phyloP scores from a whole-genome alignment of 2,797 vertebrate genomes.

The Siniperca scherzeri region DNA sequence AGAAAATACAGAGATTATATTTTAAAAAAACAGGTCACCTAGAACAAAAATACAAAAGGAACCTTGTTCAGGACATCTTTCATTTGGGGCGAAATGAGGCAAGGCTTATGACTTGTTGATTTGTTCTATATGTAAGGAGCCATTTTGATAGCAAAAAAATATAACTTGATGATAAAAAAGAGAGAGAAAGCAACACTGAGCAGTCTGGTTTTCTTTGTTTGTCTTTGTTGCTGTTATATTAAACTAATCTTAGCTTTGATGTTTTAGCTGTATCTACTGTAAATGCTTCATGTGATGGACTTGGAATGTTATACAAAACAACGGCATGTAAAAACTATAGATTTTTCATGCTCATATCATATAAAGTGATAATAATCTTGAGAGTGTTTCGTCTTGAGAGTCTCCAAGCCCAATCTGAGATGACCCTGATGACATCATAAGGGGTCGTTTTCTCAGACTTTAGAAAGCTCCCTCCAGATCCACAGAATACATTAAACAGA shows the following conservation, averaged over 20 bases:
- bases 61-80: conserved; percentile 27
- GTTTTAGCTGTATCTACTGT: not conserved
- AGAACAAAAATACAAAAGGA: conserved; percentile 27
- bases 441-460: too few species aligned
- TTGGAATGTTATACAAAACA: not conserved
- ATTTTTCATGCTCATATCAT: not conserved
- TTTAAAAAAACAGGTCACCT: conserved; percentile 39
- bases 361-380: too few species aligned
- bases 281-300: not conserved
- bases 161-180: not conserved
- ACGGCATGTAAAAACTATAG: not conserved
- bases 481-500: not conserved
- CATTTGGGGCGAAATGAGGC: conserved; percentile 16
- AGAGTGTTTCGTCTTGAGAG: too few species aligned
- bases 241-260: not conserved
- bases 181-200: not conserved
- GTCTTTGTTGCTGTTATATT: not conserved
- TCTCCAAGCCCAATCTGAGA: not conserved
- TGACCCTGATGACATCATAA: not conserved
- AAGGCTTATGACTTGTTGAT: conserved; percentile 12
- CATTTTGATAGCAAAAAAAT: conserved; percentile 23
- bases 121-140: conserved; percentile 24
- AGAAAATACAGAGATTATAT: conserved; percentile 33
- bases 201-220: not conserved
- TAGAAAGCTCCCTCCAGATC: not conserved